These are phyloP conservation scores for Chaenocephalus aceratus DNA, from an alignment of 2,113 vertebrate genomes.

Conservation along the genomic window DNA sequence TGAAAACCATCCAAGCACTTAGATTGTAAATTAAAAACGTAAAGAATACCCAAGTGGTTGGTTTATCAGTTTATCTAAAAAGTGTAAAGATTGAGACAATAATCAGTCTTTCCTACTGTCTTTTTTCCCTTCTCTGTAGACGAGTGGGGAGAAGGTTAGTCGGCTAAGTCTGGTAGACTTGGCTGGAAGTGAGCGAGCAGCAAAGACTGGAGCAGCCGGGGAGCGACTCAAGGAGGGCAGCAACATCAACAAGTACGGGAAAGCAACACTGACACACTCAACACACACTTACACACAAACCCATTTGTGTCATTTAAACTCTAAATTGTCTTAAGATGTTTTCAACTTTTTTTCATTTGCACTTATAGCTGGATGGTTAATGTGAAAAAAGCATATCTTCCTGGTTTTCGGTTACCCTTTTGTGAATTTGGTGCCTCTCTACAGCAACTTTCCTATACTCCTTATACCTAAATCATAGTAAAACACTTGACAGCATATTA, in stretches of 20 bases:
- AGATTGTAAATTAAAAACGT: background rate
- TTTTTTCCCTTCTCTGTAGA: constrained; percentile 78
- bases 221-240: constrained; percentile 98
- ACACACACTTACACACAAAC: background rate
- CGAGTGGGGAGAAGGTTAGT: constrained; percentile 97
- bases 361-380: background rate
- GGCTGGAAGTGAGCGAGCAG: constrained; percentile 96
- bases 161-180: constrained; percentile 96
- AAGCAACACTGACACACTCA: too few relatives aligned
- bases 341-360: background rate
- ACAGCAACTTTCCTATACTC: background rate
- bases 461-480: background rate
- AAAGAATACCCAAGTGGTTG: background rate
- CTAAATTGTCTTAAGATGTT: background rate
- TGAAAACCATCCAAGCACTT: too few relatives aligned
- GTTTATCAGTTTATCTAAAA: background rate
- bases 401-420: background rate
- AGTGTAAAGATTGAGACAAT: background rate
- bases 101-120: background rate
- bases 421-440: background rate
- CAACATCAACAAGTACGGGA: constrained; percentile 96
- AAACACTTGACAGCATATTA: background rate
- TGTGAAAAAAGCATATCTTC: background rate
- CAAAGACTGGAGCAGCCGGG: constrained; percentile 96
- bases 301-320: background rate